These are phyloP conservation scores for Odocoileus virginianus DNA, from an alignment of 2,113 vertebrate genomes.

Conservation along the genomic window DNA sequence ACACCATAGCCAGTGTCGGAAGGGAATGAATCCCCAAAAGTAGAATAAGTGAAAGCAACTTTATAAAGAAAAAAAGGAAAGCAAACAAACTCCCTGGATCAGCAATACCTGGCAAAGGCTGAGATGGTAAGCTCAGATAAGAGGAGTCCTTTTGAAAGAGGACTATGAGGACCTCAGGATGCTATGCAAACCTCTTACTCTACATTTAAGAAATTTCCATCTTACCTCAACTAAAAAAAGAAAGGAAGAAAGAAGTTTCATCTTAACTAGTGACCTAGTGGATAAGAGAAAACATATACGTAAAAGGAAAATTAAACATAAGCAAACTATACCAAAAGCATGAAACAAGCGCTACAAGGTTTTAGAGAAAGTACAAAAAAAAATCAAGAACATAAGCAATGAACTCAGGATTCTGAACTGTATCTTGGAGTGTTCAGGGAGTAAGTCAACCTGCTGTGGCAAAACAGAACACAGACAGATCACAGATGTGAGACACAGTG, in stretches of 20 bases:
- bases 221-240: not conserved
- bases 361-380: not conserved
- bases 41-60: not conserved
- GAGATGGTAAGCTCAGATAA: not conserved
- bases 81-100: not conserved
- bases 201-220: not conserved
- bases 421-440: not conserved
- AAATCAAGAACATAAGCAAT: not conserved
- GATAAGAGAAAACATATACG: not conserved
- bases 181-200: not conserved
- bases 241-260: not conserved
- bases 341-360: not conserved
- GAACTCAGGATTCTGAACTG: not conserved
- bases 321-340: not conserved
- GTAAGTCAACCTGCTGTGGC: not conserved
- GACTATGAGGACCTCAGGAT: not conserved
- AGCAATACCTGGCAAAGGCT: not conserved
- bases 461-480: not conserved
- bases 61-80: not conserved
- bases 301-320: not conserved
- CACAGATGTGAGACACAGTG: not conserved
- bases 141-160: not conserved
- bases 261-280: not conserved
- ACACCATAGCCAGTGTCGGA: not conserved
- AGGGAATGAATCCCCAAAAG: not conserved